Conservation (phyloP, 2,113 vertebrate species). For the Paracanthobrama guichenoti region DNA sequence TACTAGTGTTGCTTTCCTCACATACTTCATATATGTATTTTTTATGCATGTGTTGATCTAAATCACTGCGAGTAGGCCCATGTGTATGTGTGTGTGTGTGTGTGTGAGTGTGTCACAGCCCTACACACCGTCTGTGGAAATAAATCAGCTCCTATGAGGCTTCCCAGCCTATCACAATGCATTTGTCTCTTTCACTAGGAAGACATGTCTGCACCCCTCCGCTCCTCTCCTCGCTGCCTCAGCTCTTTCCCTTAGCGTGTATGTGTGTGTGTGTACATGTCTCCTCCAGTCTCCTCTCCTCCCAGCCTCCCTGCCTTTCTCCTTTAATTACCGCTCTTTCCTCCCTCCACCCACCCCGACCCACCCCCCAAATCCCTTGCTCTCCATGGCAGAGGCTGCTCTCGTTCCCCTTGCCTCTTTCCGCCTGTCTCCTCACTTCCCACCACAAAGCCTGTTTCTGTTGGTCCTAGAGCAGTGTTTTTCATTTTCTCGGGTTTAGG, state of each 20-base stretch:
- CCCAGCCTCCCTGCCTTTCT: constrained; percentile 57
- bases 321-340: constrained; percentile 60
- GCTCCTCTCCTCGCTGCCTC: constrained; percentile 46
- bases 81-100: constrained; percentile 40
- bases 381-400: constrained; percentile 50
- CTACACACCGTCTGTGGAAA: constrained; percentile 53
- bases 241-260: constrained; percentile 52
- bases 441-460: constrained; percentile 28
- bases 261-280: constrained; percentile 46
- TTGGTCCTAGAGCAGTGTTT: constrained; percentile 47
- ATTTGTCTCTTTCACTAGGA: constrained; percentile 60
- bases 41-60: constrained; percentile 27
- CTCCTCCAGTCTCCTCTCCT: constrained; percentile 54
- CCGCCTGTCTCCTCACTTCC: constrained; percentile 35
- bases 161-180: constrained; percentile 58
- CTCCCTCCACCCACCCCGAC: constrained; percentile 38
- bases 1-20: not conserved
- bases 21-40: constrained; percentile 17
- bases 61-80: constrained; percentile 23
- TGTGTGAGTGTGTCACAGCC: constrained; percentile 37
- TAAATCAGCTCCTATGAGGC: constrained; percentile 60
- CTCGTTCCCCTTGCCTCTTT: constrained; percentile 46
- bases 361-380: constrained; percentile 48
- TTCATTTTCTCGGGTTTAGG: constrained; percentile 23
- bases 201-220: constrained; percentile 49